Conservation (phyloP, 2,113 vertebrate species). For the Fulica atra region DNA sequence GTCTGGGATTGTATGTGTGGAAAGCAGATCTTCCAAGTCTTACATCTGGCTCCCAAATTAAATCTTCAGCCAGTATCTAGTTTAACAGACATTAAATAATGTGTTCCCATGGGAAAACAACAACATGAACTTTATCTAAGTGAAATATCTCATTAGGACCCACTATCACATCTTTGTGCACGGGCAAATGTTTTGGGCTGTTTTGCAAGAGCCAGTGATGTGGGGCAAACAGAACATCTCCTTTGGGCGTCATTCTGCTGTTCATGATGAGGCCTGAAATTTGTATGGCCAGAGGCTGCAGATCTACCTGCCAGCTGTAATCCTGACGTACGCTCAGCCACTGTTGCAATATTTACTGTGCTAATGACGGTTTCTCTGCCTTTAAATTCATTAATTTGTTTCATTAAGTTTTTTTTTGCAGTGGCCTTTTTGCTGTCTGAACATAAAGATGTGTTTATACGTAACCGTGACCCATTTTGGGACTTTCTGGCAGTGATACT, state of each 20-base stretch:
- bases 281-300: not conserved
- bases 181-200: not conserved
- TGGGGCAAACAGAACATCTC: not conserved
- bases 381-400: too few relatives aligned
- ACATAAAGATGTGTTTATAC: not conserved
- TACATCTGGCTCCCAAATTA: not conserved
- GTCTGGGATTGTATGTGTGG: not conserved
- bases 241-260: not conserved
- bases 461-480: not conserved
- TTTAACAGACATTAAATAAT: not conserved
- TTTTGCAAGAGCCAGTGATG: not conserved
- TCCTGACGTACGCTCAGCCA: not conserved
- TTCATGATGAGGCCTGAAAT: not conserved
- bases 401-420: too few relatives aligned
- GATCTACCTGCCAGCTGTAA: not conserved
- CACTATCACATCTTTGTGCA: not conserved
- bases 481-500: not conserved
- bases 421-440: not conserved
- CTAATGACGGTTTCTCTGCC: not conserved
- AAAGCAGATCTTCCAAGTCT: not conserved
- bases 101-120: slow-evolving; percentile 7
- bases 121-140: not conserved
- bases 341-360: not conserved
- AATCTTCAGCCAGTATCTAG: not conserved
- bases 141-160: not conserved